Evolutionary conservation across 2,797 vertebrate genomes (phyloP).

Genomic region (Macrochelys suwanniensis): DNA sequence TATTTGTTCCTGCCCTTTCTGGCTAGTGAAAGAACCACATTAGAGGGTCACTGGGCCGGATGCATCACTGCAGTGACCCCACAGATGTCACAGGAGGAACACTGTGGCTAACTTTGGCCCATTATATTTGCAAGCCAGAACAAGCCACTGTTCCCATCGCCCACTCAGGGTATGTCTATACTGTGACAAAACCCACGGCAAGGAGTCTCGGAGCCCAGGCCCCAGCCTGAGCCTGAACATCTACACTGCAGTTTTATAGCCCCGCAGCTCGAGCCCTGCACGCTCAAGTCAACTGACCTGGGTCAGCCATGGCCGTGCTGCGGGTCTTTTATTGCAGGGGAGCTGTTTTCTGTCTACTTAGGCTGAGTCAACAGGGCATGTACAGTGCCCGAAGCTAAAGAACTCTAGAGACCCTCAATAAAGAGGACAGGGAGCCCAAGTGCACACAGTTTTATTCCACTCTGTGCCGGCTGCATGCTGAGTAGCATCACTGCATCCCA

Average conservation of each 20-base stretch:
- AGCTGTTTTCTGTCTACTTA: neutral
- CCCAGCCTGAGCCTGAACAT: too few relatives aligned
- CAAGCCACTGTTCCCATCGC: neutral
- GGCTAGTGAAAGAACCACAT: neutral
- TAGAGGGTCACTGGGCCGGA: neutral
- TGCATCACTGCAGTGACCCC: neutral
- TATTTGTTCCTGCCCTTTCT: constrained; percentile 62
- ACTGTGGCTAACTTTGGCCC: neutral
- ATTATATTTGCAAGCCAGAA: neutral
- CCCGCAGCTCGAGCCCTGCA: too few relatives aligned
- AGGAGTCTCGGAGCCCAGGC: neutral
- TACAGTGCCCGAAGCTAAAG: neutral
- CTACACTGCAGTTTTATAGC: too few relatives aligned
- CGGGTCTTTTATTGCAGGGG: too few relatives aligned
- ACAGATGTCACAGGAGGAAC: neutral
- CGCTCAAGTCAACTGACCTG: neutral
- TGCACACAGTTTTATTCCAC: neutral
- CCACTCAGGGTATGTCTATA: neutral
- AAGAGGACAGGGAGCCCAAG: neutral
- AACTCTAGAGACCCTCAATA: neutral
- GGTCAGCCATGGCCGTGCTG: too few relatives aligned
- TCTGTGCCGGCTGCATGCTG: neutral
- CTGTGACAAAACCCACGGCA: neutral
- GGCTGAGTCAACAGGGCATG: neutral
- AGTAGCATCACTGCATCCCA: neutral